Conservation (phyloP, 1,140 invertebrate species). For the Galleria mellonella region DNA sequence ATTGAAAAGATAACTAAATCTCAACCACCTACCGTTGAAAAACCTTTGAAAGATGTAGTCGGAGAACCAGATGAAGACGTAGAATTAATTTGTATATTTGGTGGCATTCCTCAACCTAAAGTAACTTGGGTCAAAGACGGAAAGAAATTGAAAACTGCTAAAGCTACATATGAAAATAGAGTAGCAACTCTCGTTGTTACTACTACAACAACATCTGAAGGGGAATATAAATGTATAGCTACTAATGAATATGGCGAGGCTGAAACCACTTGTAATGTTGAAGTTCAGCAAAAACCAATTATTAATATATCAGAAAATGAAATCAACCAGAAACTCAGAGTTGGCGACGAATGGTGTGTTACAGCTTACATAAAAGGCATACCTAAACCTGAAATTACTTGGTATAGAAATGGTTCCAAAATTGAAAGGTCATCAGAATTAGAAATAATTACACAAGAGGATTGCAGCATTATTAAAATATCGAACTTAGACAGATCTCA, state of each 20-base stretch:
- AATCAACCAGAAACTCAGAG: slow-evolving; percentile 76
- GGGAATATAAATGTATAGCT: slow-evolving; percentile 82
- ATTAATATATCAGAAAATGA: slow-evolving; percentile 78
- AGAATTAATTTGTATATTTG: slow-evolving; percentile 84
- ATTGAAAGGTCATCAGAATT: slow-evolving; percentile 71
- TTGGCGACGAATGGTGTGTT: slow-evolving; percentile 78
- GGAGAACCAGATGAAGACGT: slow-evolving; percentile 76
- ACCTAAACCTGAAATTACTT: slow-evolving; percentile 79
- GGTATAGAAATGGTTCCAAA: slow-evolving; percentile 78
- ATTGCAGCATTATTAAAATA: slow-evolving; percentile 77
- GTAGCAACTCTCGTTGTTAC: slow-evolving; percentile 83
- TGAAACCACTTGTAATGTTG: slow-evolving; percentile 80
- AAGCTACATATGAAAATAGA: slow-evolving; percentile 81
- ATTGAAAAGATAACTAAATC: slow-evolving; percentile 70
- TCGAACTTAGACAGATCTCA: slow-evolving; percentile 77
- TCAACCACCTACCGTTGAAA: slow-evolving; percentile 78
- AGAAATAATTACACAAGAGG: slow-evolving; percentile 76
- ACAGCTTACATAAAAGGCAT: slow-evolving; percentile 78
- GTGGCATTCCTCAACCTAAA: slow-evolving; percentile 88
- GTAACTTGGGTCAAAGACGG: slow-evolving; percentile 85
- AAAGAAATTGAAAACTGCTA: slow-evolving; percentile 72
- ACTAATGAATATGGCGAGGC: slow-evolving; percentile 82
- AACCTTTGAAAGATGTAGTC: slow-evolving; percentile 77
- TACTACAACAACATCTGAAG: slow-evolving; percentile 78
- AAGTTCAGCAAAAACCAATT: slow-evolving; percentile 80